Evolutionary conservation across 2,888 invertebrate species (phyloP).

Genomic region (Nineta flava): DNA sequence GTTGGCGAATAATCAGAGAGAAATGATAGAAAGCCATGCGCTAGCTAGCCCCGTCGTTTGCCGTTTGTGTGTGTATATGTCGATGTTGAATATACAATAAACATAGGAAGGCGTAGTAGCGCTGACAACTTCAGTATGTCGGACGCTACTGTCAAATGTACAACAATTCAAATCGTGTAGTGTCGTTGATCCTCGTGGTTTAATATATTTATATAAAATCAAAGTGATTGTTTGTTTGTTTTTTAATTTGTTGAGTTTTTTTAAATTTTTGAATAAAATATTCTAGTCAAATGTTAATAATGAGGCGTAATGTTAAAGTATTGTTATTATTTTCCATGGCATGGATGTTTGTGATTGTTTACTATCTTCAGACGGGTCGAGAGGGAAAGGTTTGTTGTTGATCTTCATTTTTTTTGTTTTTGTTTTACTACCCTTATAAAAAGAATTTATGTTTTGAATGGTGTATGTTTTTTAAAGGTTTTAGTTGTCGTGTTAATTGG

Average conservation of each 20-base stretch:
- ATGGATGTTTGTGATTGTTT: constrained; percentile 48
- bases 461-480: no score
- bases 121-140: constrained; percentile 8
- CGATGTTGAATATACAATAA: neutral
- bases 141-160: constrained; percentile 4
- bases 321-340: constrained; percentile 40
- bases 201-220: neutral
- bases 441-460: no score
- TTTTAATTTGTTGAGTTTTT: neutral
- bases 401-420: neutral
- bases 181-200: neutral
- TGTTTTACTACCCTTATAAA: no score
- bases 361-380: constrained; percentile 39
- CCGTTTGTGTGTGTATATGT: neutral
- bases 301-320: constrained; percentile 46
- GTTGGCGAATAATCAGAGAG: neutral
- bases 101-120: neutral
- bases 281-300: constrained; percentile 17
- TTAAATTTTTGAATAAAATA: neutral
- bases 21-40: neutral
- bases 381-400: constrained; percentile 33
- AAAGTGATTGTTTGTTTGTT: constrained; percentile 1
- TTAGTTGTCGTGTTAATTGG: no score
- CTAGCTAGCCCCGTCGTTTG: neutral
- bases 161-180: neutral